Percentiles rank a stretch among this genome's conserved stretches.
phyloP scores from a whole-genome alignment of 1,140 invertebrate species.

The Drosophila littoralis region DNA sequence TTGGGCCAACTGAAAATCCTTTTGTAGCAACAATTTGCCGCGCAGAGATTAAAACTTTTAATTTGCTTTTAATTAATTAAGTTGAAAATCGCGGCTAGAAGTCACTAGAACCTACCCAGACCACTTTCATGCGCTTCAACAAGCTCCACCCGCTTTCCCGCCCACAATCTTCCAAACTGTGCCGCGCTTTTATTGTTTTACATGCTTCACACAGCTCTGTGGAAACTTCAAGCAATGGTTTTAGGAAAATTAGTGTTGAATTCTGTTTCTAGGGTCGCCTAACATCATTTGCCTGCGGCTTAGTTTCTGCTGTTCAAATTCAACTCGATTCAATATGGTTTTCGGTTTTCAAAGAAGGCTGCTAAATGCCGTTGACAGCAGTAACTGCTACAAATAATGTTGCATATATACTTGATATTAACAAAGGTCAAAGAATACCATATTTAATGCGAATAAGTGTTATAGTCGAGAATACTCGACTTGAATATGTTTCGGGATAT shows the following conservation, averaged over 20 bases:
- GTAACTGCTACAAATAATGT: constrained; percentile 4
- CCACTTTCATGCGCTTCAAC: constrained; percentile 47
- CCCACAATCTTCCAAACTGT: neutral
- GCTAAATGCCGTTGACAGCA: constrained; percentile 9
- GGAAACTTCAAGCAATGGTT: constrained; percentile 26
- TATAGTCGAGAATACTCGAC: neutral
- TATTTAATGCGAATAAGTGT: neutral
- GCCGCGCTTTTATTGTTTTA: constrained; percentile 46
- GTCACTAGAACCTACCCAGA: constrained; percentile 60
- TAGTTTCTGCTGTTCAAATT: constrained; percentile 51
- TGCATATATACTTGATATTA: neutral
- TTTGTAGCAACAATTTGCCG: constrained; percentile 72
- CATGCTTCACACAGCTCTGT: constrained; percentile 38
- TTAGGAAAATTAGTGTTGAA: constrained; percentile 60
- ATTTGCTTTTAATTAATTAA: constrained; percentile 84
- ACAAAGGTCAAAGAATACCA: neutral
- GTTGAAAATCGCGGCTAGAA: constrained; percentile 80
- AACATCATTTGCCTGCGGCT: constrained; percentile 63
- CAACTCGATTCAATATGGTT: constrained; percentile 35
- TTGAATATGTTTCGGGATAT: too few species aligned
- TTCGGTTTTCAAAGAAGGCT: neutral
- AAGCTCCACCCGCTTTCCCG: constrained; percentile 14
- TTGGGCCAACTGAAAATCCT: constrained; percentile 45
- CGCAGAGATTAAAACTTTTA: constrained; percentile 80
- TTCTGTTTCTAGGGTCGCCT: constrained; percentile 44